phyloP scores from a whole-genome alignment of 2,888 invertebrate species.

The Latheticus oryzae region DNA sequence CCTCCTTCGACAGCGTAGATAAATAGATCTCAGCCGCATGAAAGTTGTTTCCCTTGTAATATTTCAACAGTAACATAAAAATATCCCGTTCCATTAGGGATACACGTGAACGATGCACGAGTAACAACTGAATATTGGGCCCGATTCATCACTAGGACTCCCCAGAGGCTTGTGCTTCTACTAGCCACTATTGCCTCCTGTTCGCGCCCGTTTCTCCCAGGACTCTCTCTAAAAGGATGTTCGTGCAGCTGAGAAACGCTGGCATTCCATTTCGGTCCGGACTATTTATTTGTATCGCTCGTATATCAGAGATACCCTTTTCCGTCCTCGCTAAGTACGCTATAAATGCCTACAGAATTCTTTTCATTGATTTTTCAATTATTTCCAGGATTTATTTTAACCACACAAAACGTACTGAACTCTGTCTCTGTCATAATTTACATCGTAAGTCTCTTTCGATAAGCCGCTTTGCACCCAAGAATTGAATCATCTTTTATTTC shows the following conservation, averaged over 20 bases:
- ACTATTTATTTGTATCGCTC: constrained; percentile 48
- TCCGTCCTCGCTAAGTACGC: constrained; percentile 18
- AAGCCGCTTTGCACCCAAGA: constrained; percentile 19
- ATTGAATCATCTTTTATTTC: constrained; percentile 24
- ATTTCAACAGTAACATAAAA: constrained; percentile 51
- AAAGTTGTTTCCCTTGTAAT: constrained; percentile 42
- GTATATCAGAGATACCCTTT: constrained; percentile 36
- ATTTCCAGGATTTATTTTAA: constrained; percentile 21
- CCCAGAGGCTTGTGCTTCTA: constrained; percentile 49
- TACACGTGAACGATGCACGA: constrained; percentile 51
- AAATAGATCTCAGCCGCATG: constrained; percentile 6
- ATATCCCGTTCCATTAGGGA: constrained; percentile 55
- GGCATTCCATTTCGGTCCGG: constrained; percentile 44
- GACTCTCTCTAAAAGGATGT: constrained; percentile 48
- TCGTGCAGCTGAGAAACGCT: constrained; percentile 43
- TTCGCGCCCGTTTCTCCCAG: constrained; percentile 51
- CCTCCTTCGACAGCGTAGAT: background rate
- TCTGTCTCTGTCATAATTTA: constrained; percentile 23
- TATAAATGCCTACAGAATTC: constrained; percentile 18
- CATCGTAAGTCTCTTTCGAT: constrained; percentile 14
- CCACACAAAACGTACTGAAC: constrained; percentile 17
- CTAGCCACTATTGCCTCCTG: constrained; percentile 50
- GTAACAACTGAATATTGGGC: constrained; percentile 56
- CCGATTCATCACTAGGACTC: constrained; percentile 53
- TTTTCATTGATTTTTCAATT: constrained; percentile 32